Conservation (phyloP, 2,797 vertebrate genomes). For the Euphonia xanthogaster region DNA sequence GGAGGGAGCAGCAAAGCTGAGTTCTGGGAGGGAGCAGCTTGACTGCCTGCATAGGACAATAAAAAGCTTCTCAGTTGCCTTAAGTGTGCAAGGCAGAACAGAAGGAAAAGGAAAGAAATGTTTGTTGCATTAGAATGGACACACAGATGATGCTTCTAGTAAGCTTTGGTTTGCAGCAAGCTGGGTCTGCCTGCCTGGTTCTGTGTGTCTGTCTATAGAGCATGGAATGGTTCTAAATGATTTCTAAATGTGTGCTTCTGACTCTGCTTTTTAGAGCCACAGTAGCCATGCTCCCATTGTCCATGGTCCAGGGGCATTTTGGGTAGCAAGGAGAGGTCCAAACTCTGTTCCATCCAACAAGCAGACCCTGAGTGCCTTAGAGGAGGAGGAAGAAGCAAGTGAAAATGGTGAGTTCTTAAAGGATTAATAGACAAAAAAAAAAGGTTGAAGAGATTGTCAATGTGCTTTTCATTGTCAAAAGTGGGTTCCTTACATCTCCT, state of each 20-base stretch:
- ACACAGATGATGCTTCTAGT: not conserved
- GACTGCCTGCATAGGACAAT: not conserved
- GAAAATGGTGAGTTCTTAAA: constrained; percentile 77
- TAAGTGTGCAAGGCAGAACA: not conserved
- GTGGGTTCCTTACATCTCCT: not conserved
- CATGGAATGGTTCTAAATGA: not conserved
- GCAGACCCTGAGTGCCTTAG: constrained; percentile 79
- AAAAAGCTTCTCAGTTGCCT: not conserved
- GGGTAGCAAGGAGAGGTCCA: constrained; percentile 75
- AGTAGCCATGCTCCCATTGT: constrained; percentile 70
- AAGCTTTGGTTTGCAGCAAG: not conserved
- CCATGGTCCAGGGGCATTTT: constrained; percentile 78
- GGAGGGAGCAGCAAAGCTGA: not conserved
- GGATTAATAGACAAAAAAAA: not conserved
- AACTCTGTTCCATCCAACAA: constrained; percentile 73
- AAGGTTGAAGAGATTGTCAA: not conserved
- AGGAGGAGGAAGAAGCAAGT: constrained; percentile 84
- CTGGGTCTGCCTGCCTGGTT: not conserved
- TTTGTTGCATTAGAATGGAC: not conserved
- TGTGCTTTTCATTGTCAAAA: not conserved
- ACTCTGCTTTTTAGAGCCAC: constrained; percentile 72
- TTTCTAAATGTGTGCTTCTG: not conserved
- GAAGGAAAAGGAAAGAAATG: not conserved
- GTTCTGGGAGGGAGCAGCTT: not conserved
- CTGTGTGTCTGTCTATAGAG: not conserved